Base-by-base conservation (phyloP, 2,797 vertebrate species). In the Moxostoma hubbsi region DNA sequence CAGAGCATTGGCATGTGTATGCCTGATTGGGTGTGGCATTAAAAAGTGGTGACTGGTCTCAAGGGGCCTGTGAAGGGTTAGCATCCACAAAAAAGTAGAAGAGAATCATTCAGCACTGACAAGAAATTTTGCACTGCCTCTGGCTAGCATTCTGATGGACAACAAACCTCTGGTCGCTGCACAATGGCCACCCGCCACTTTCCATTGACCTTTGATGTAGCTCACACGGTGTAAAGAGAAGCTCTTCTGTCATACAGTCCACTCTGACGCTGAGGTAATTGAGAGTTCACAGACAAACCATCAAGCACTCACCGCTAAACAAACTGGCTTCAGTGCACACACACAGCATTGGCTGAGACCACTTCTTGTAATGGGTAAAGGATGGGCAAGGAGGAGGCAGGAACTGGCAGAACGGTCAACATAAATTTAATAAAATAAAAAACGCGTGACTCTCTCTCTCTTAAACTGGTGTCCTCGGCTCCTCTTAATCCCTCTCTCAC, bases 121-220 rank as follows among this genome's bases (percentile, higher is more conserved):
- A 67, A 75, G 18, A 64, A 55, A 36, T n/a, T 55, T 68, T 62
- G 59, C 54, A 50, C 36, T 74, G 73, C 77, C 73, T 64, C 65
- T 68, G 80, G 70, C 76, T 61, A 75, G 59, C 72, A 74, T 63
- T 71, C 53, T 50, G 11, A 58, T 7, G 12, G 57, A 83, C 74
- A 81, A 63, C 74, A 74, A 50, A 9, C 70, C 18, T 55, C 65
- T 72, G 18, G 16, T 45, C 16, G 10, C 0, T 0, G 15, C 63
- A 55, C 16, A 77, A 71, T 64, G 71, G 58, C 70, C 62, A 36
- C 75, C 73, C 13, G 64, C 64, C 73, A 82, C 64, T 74, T 73
- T 51, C 47, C 63, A 51, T 18, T 18, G n/a, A 45, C 24, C 82
- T 86, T 86, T 84, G 77, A 84, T 82, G 70, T 78, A 11, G 49